Percentiles rank a stretch among this genome's conserved stretches.
Conservation (phyloP, 2,113 vertebrate species). For the Myotis davidii region DNA sequence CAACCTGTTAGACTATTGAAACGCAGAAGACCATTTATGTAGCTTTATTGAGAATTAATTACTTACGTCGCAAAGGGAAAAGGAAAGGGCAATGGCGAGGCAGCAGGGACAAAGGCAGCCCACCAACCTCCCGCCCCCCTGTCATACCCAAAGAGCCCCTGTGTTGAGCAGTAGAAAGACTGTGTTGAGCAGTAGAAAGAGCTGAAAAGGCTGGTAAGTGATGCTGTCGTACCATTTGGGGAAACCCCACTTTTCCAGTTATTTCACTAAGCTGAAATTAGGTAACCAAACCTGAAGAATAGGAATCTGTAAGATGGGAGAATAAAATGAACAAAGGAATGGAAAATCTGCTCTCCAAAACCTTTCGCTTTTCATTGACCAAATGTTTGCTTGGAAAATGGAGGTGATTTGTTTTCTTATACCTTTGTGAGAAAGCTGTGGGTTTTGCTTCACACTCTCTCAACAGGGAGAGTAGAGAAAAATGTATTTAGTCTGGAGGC, state of each 20-base stretch:
- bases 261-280: constrained; percentile 4
- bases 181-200: background rate
- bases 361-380: background rate
- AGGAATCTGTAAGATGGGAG: background rate
- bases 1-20: constrained; percentile 57
- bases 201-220: background rate
- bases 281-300: constrained; percentile 1
- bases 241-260: background rate
- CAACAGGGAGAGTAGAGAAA: background rate
- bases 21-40: constrained; percentile 61
- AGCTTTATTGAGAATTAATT: constrained; percentile 78
- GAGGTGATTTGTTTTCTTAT: background rate
- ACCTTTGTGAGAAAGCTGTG: background rate
- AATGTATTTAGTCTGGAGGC: background rate
- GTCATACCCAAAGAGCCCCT: background rate
- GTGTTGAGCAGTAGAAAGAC: background rate
- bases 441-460: background rate
- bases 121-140: constrained; percentile 15
- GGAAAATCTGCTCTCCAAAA: background rate
- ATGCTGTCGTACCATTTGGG: background rate
- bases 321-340: background rate
- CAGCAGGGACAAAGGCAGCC: constrained; percentile 31
- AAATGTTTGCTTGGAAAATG: constrained; percentile 9
- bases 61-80: constrained; percentile 57
- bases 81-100: constrained; percentile 70